Conservation (phyloP, 2,113 vertebrate species). For the Meriones unguiculatus region DNA sequence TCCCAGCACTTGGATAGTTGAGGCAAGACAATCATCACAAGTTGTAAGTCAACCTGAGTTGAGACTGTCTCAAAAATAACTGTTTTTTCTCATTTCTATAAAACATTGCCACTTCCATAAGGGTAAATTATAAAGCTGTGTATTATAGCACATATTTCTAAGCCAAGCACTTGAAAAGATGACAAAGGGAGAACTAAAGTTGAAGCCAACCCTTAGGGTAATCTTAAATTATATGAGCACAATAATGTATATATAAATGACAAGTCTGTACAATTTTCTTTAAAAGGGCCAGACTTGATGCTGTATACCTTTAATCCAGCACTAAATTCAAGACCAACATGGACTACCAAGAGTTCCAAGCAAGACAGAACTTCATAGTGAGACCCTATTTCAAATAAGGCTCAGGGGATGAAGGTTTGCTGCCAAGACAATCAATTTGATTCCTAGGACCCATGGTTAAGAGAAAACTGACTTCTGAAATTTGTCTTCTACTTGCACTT, state of each 20-base stretch:
- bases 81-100: conserved; percentile 31
- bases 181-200: neutral
- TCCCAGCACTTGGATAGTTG: neutral
- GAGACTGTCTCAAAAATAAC: neutral
- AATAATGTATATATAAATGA: neutral
- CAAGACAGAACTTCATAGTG: neutral
- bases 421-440: neutral
- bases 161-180: neutral
- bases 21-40: neutral
- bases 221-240: neutral
- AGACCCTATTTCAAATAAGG: neutral
- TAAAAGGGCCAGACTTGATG: neutral
- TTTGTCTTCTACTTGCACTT: neutral
- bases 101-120: conserved; percentile 2
- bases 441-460: neutral
- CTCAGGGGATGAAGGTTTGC: neutral
- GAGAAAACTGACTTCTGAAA: neutral
- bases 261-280: neutral
- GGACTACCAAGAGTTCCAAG: neutral
- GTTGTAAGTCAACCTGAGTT: neutral
- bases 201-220: neutral
- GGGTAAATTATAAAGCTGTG: neutral
- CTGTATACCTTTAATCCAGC: neutral
- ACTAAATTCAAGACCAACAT: neutral
- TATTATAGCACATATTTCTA: neutral